These are phyloP conservation scores for Drosophila busckii DNA, from an alignment of 1,140 invertebrate genomes.

Conservation along the genomic window DNA sequence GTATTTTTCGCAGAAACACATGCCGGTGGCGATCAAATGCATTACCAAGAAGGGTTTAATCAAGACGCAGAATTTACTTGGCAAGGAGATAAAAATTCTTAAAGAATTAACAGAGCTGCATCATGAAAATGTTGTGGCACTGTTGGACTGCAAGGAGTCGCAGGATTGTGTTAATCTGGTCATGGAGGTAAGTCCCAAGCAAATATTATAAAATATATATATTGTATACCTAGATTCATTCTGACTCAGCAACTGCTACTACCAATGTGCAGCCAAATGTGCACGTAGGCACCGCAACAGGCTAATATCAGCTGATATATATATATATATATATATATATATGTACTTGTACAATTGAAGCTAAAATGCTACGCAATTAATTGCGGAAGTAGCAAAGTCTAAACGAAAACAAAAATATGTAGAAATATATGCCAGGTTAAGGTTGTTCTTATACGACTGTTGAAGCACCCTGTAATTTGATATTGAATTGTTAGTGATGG, in stretches of 20 bases:
- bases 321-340: neutral
- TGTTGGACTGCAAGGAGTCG: slow-evolving; percentile 98
- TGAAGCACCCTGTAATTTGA: slow-evolving; percentile 7
- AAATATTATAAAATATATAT: neutral
- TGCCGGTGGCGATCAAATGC: slow-evolving; percentile 96
- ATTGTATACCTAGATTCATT: neutral
- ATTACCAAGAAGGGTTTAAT: slow-evolving; percentile 98
- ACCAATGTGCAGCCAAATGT: slow-evolving; percentile 13
- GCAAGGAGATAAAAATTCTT: slow-evolving; percentile 99
- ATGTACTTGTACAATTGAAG: slow-evolving; percentile 11
- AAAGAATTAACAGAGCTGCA: slow-evolving; percentile 98
- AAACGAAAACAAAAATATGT: slow-evolving; percentile 45
- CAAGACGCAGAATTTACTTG: slow-evolving; percentile 97
- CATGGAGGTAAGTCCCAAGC: slow-evolving; percentile 89
- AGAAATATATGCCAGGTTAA: neutral
- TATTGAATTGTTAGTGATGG: no score
- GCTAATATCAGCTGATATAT: no score
- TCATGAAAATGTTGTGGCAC: slow-evolving; percentile 98
- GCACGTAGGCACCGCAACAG: slow-evolving; percentile 52
- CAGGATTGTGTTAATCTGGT: slow-evolving; percentile 96
- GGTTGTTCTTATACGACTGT: neutral
- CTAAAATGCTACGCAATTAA: slow-evolving; percentile 66
- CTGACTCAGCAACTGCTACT: slow-evolving; percentile 41
- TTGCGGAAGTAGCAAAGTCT: slow-evolving; percentile 68
- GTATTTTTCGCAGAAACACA: slow-evolving; percentile 86